Conservation (phyloP, 2,888 invertebrate genomes). For the Neria commutata region DNA sequence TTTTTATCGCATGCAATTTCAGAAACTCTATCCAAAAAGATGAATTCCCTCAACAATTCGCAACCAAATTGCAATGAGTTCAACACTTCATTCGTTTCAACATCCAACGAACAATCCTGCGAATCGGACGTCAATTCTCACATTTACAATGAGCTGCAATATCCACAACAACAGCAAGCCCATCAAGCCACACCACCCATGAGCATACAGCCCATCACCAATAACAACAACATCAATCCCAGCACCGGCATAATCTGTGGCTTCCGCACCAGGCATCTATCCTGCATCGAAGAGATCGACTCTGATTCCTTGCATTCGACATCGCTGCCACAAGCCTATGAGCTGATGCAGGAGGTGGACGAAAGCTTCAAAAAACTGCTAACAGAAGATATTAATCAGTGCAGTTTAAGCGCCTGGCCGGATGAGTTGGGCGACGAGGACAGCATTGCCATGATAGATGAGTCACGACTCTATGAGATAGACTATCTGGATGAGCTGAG, state of each 20-base stretch:
- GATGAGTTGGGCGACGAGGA: slow-evolving; percentile 30
- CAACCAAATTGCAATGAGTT: slow-evolving; percentile 33
- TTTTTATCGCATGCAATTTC: background rate
- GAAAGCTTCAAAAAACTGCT: slow-evolving; percentile 54
- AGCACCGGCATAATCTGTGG: slow-evolving; percentile 50
- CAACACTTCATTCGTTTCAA: slow-evolving; percentile 38
- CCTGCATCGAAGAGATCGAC: slow-evolving; percentile 61
- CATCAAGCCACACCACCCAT: slow-evolving; percentile 28
- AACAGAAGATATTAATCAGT: slow-evolving; percentile 16
- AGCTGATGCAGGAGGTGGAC: slow-evolving; percentile 57
- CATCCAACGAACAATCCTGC: slow-evolving; percentile 31
- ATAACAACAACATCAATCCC: slow-evolving; percentile 7
- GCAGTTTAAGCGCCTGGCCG: slow-evolving; percentile 8
- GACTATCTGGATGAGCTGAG: slow-evolving; percentile 57
- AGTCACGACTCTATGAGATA: slow-evolving; percentile 52
- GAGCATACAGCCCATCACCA: slow-evolving; percentile 14
- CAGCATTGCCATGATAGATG: slow-evolving; percentile 58
- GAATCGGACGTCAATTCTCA: slow-evolving; percentile 38
- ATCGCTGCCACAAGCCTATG: slow-evolving; percentile 55
- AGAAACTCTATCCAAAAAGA: background rate
- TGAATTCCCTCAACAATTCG: slow-evolving; percentile 2
- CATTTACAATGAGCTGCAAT: slow-evolving; percentile 39
- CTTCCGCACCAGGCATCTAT: slow-evolving; percentile 59
- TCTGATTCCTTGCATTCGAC: slow-evolving; percentile 59
- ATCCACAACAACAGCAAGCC: slow-evolving; percentile 7